Conservation (phyloP, 2,113 vertebrate genomes). For the Erythrolamprus reginae region DNA sequence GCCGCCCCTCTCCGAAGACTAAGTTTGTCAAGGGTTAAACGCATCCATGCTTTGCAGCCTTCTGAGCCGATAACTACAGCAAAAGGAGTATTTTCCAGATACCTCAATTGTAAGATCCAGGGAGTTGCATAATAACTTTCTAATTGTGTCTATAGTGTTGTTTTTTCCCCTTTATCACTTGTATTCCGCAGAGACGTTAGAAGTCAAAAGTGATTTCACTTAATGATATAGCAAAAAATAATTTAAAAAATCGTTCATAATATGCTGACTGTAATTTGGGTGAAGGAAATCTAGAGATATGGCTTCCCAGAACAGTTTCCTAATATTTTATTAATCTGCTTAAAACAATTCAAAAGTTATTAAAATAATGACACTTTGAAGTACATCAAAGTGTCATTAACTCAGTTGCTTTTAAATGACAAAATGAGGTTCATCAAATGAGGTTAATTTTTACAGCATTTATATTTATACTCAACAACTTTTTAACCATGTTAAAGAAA, state of each 20-base stretch:
- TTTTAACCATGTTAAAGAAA: not conserved
- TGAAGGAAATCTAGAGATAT: not conserved
- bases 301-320: not conserved
- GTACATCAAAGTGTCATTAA: not conserved
- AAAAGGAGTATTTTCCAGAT: not conserved
- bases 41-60: not conserved
- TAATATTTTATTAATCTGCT: not conserved
- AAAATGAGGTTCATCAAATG: not conserved
- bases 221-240: not conserved
- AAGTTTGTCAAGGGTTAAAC: not conserved
- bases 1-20: too few species aligned
- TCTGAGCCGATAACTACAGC: not conserved
- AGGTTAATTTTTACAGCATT: not conserved
- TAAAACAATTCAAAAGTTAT: not conserved
- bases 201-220: not conserved
- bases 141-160: not conserved
- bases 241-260: not conserved
- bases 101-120: not conserved
- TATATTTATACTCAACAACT: not conserved
- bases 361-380: not conserved
- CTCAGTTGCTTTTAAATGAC: not conserved
- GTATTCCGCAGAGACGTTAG: not conserved
- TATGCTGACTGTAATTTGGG: not conserved
- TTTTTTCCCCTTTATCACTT: not conserved
- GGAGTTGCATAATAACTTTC: not conserved